Base-by-base conservation (phyloP, 2,888 invertebrate species). In the Mimumesa dahlbomi region DNA sequence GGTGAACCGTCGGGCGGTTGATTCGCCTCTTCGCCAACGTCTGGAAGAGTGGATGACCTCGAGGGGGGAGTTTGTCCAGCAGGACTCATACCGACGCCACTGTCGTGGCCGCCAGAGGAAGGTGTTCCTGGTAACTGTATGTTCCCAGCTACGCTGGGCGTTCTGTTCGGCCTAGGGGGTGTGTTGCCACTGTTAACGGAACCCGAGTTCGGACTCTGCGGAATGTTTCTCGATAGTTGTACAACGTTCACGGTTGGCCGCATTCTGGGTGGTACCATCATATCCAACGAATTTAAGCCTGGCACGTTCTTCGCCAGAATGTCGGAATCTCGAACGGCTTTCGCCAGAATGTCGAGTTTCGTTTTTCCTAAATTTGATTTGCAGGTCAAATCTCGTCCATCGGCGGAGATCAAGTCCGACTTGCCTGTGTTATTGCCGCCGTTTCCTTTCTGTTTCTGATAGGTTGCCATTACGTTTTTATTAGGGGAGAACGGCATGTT, bases 261-360 rank as follows among this genome's bases (percentile, higher is more conserved):
- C 66, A 89, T 85, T 11, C 89, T 82, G 7, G 89, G 87, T 0
- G 93, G 93, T 36, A 91, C 90, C 68, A 94, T 91, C 90, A 92
- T 92, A 68, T 93, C 92, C 45, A 92, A 88, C 46, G 91, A 91
- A 68, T 91, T 91, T 71, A 93, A 86, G 9, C 93, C 93, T 22
- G 93, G 92, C 1, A 92, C 90, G 62, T 90, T 90, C 52, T 91
- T 90, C 16, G 91, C 88, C 21, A 92, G 77, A 36, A 90, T 88
- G 49, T 88, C 89, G 38, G 87, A 88, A 43, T 87, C 87, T 13
- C 84, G 74, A 2, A 87, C 87, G 0, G 87, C 85, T 48, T 86
- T 84, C 0, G 84, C 86, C 0, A 88, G 79, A 49, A 87, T 83
- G 52, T 85, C 86, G 57, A 78, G 87, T 40, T 88, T 86, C 14